Evolutionary conservation across 2,888 invertebrate genomes (phyloP).

Genomic region (Phyto melanocephala): DNA sequence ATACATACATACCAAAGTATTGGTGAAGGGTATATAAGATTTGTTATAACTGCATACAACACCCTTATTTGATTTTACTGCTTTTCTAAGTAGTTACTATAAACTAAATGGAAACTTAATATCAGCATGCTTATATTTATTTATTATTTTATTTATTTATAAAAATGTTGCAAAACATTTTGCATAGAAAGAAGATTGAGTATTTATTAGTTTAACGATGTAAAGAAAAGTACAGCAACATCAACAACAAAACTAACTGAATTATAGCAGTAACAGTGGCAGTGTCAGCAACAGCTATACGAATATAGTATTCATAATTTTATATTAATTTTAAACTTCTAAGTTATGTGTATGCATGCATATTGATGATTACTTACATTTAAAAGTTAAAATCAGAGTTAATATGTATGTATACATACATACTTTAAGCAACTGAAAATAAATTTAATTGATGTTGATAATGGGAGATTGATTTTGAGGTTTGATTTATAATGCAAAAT

Average conservation of each 20-base stretch:
- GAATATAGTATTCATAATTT: no score
- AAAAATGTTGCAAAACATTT: no score
- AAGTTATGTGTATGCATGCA: constrained; percentile 15
- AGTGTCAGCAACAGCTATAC: background rate
- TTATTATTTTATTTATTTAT: background rate
- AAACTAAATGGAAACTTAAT: constrained; percentile 1
- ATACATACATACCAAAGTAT: no score
- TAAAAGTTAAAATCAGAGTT: no score
- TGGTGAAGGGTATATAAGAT: no score
- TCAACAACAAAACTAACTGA: background rate
- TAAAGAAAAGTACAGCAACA: background rate
- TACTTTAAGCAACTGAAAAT: no score
- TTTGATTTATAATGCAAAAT: no score
- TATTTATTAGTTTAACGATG: background rate
- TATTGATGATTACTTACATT: no score
- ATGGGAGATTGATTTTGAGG: no score
- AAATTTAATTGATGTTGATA: no score
- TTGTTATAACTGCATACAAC: no score
- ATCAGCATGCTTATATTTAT: background rate
- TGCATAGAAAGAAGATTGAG: background rate
- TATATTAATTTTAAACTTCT: background rate
- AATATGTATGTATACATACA: no score
- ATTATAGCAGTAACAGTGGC: background rate
- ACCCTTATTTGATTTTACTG: background rate
- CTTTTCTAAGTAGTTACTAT: background rate